phyloP scores from a whole-genome alignment of 2,797 vertebrate genomes.

The Thaleichthys pacificus region DNA sequence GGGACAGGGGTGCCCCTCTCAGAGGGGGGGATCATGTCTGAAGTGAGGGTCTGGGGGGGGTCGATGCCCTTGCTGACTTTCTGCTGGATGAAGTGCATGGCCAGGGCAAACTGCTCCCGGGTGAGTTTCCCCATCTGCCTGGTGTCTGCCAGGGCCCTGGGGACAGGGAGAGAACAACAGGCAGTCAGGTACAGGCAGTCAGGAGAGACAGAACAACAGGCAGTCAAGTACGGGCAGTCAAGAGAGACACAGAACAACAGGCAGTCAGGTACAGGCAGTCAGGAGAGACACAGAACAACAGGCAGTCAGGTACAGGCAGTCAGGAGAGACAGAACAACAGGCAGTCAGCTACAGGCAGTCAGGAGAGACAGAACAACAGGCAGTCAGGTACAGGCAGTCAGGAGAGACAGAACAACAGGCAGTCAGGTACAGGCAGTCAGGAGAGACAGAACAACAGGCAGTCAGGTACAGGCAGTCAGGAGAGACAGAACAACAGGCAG shows the following conservation, averaged over 20 bases:
- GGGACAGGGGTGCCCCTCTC: slow-evolving; percentile 87
- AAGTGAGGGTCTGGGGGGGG: slow-evolving; percentile 86
- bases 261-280: not conserved
- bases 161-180: not conserved
- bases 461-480: too few species aligned
- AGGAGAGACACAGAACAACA: not conserved
- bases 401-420: too few species aligned
- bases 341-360: too few species aligned
- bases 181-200: too few species aligned
- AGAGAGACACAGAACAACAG: not conserved
- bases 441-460: not conserved
- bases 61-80: slow-evolving; percentile 95
- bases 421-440: not conserved
- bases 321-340: not conserved
- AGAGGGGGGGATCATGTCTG: slow-evolving; percentile 94
- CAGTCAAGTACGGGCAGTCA: not conserved
- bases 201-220: too few species aligned
- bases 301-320: not conserved
- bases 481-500: too few species aligned
- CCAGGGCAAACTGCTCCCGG: slow-evolving; percentile 92
- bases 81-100: slow-evolving; percentile 97
- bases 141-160: slow-evolving; percentile 94
- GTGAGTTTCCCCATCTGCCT: slow-evolving; percentile 93
- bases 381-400: too few species aligned
- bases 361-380: too few species aligned